Conservation (phyloP, 2,113 vertebrate genomes). For the Neogobius melanostomus region DNA sequence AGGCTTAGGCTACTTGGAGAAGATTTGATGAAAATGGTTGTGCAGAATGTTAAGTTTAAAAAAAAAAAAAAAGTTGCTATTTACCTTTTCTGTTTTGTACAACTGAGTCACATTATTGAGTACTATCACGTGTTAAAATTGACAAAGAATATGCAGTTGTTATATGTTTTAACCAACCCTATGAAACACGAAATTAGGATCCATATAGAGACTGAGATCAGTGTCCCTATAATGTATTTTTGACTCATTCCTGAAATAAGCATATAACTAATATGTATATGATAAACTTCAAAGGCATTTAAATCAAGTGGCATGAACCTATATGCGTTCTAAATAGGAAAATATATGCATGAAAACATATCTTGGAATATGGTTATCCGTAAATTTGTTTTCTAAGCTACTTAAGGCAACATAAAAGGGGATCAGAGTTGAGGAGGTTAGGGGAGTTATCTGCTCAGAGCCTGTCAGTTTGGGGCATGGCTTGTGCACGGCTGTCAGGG, state of each 20-base stretch:
- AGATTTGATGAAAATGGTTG: background rate
- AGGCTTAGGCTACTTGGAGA: background rate
- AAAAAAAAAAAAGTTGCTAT: background rate
- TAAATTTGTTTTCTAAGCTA: constrained; percentile 8
- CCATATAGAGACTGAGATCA: no score
- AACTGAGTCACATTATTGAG: background rate
- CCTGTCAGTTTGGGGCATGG: constrained; percentile 33
- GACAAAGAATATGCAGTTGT: no score
- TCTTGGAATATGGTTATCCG: constrained; percentile 1
- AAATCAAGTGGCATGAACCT: constrained; percentile 7
- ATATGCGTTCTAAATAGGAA: constrained; percentile 18
- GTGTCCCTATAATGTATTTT: background rate
- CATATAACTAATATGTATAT: background rate
- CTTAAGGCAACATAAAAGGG: constrained; percentile 18
- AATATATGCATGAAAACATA: constrained; percentile 3
- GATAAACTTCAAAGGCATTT: constrained; percentile 7
- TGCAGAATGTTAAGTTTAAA: background rate
- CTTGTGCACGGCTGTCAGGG: constrained; percentile 26
- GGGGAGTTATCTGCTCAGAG: constrained; percentile 38
- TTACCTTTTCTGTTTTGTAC: background rate
- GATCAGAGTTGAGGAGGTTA: constrained; percentile 34
- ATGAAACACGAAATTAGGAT: no score
- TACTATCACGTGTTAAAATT: no score
- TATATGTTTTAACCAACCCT: no score
- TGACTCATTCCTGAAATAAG: background rate